Evolutionary conservation across 2,888 invertebrate species (phyloP).

Genomic region (Andrena minutula): DNA sequence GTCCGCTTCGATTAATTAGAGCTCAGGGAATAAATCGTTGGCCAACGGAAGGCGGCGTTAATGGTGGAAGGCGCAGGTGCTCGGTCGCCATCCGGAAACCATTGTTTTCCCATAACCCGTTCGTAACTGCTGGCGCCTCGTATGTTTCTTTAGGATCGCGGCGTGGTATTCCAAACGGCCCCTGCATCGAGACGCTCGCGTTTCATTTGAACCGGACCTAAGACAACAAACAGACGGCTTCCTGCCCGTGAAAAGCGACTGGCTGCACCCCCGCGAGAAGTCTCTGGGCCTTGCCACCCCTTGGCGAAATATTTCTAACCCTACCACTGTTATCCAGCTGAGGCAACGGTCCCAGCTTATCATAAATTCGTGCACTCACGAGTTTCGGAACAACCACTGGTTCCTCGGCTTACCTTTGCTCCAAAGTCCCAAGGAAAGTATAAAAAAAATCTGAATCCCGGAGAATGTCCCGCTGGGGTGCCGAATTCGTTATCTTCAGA

Average conservation of each 20-base stretch:
- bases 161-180: conserved; percentile 72
- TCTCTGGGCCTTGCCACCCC: conserved; percentile 8
- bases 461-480: conserved; percentile 3
- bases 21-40: conserved; percentile 52
- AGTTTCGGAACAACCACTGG: neutral
- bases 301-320: conserved; percentile 14
- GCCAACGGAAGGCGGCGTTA: conserved; percentile 30
- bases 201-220: conserved; percentile 78
- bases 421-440: neutral
- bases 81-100: conserved; percentile 73
- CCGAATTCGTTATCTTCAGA: neutral
- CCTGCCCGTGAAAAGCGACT: conserved; percentile 70
- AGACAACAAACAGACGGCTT: conserved; percentile 81
- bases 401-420: neutral
- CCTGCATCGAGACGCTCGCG: conserved; percentile 66
- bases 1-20: conserved; percentile 56
- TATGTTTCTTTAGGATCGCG: conserved; percentile 82
- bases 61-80: conserved; percentile 76
- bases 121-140: conserved; percentile 81
- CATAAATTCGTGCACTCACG: neutral
- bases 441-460: neutral
- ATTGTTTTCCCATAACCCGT: conserved; percentile 80
- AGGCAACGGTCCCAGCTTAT: no score
- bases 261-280: conserved; percentile 14
- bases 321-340: no score